A percentile compares a stretch with the other conserved stretches of the same genome.
These are phyloP conservation scores for Otolemur crassicaudatus DNA, from an alignment of 2,797 vertebrate genomes.

Conservation along the genomic window DNA sequence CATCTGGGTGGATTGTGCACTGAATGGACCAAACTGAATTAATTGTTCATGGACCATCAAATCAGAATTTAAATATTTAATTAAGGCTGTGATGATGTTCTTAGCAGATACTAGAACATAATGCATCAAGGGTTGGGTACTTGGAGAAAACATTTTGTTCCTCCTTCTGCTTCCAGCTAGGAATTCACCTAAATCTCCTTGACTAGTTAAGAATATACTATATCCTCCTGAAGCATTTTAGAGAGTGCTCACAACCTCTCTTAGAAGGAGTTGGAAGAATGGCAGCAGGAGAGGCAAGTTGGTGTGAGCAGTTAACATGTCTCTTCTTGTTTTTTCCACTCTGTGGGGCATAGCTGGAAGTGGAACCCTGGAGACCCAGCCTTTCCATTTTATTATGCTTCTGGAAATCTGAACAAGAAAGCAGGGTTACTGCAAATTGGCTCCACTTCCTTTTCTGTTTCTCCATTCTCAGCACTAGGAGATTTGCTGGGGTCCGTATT, in stretches of 20 bases:
- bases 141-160: constrained; percentile 47
- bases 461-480: not conserved
- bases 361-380: constrained; percentile 25
- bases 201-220: not conserved
- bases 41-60: not conserved
- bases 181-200: constrained; percentile 44
- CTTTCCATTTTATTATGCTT: constrained; percentile 57
- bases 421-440: constrained; percentile 48
- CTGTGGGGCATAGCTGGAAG: constrained; percentile 61
- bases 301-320: constrained; percentile 32
- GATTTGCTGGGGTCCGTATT: constrained; percentile 4
- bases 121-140: not conserved
- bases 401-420: constrained; percentile 40
- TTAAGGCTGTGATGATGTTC: not conserved
- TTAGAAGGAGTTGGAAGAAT: constrained; percentile 56
- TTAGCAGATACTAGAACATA: not conserved
- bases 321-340: constrained; percentile 65
- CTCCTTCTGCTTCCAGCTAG: not conserved
- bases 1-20: not conserved
- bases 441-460: constrained; percentile 38
- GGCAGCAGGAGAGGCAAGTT: not conserved
- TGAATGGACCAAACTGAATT: not conserved
- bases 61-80: constrained; percentile 30
- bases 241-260: not conserved
- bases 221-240: constrained; percentile 33